Evolutionary conservation across 2,888 invertebrate species (phyloP), one percentile per base, ranked within the genome.

Genomic region (Stenodema calcarata): DNA sequence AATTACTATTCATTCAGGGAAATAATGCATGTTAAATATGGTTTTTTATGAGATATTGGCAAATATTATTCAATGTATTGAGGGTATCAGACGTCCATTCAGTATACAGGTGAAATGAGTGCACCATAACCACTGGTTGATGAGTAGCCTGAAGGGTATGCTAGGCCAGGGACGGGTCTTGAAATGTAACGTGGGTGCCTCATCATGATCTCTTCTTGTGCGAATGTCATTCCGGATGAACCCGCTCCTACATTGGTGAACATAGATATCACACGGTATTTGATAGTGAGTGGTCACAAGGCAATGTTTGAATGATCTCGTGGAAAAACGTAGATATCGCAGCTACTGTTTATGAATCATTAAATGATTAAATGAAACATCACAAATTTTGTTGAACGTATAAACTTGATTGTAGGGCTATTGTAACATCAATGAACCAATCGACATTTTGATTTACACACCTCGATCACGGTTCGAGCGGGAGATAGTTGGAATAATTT

Each of bases 31-130:
- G n/a, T n/a, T n/a, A n/a, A n/a, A n/a, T n/a, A n/a, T n/a, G n/a
- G n/a, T n/a, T n/a, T n/a, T n/a, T n/a, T n/a, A n/a, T n/a, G n/a
- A n/a, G n/a, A n/a, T n/a, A n/a, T n/a, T n/a, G n/a, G n/a, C n/a
- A n/a, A n/a, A 35, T 7, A 9, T 76, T 76, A 16, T 76, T 14
- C n/a, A n/a, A n/a, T 41, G 23, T 27, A 27, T 73, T 54, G n/a
- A n/a, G n/a, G n/a, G n/a, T n/a, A n/a, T n/a, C n/a, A n/a, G n/a
- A n/a, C n/a, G n/a, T n/a, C n/a, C n/a, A n/a, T 42, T 83, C 75
- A 84, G 27, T 84, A 84, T n/a, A 84, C 41, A 11, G 84, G 84
- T 75, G 84, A 73, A 50, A 84, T 84, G n/a, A 84, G 73, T 12
- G 73, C 30, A 0, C 42, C 75, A 28, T 84, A 84, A 14, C 75